These are phyloP conservation scores for Scaptomyza montana DNA, from an alignment of 1,140 invertebrate genomes.

Conservation along the genomic window DNA sequence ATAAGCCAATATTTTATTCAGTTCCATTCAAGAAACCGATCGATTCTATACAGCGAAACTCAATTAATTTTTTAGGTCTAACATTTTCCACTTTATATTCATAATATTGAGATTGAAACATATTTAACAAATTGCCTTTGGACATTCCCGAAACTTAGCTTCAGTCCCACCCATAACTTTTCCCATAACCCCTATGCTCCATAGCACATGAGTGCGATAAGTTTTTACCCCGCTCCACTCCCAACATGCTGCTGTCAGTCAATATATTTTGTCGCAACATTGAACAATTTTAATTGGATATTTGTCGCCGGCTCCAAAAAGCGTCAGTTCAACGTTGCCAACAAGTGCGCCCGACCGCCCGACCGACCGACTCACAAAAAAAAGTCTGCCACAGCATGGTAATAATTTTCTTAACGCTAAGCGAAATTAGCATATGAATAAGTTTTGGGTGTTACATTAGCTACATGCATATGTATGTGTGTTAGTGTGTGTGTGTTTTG, in stretches of 20 bases:
- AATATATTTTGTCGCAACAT: constrained; percentile 53
- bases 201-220: neutral
- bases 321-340: constrained; percentile 46
- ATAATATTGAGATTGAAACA: too few relatives aligned
- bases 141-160: neutral
- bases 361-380: too few relatives aligned
- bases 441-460: constrained; percentile 45
- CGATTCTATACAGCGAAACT: too few relatives aligned
- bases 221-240: neutral
- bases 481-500: constrained; percentile 11
- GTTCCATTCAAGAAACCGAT: too few relatives aligned
- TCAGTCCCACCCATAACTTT: neutral
- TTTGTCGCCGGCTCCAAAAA: constrained; percentile 49
- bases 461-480: constrained; percentile 14
- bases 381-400: constrained; percentile 12
- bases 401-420: constrained; percentile 66
- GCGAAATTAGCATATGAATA: constrained; percentile 80
- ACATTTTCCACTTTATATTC: neutral
- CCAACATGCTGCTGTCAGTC: neutral
- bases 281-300: constrained; percentile 77
- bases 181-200: neutral
- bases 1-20: too few relatives aligned
- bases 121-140: neutral
- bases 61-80: too few relatives aligned
- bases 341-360: constrained; percentile 46